phyloP scores from a whole-genome alignment of 1,140 invertebrate genomes.

The Hycleus phaleratus region DNA sequence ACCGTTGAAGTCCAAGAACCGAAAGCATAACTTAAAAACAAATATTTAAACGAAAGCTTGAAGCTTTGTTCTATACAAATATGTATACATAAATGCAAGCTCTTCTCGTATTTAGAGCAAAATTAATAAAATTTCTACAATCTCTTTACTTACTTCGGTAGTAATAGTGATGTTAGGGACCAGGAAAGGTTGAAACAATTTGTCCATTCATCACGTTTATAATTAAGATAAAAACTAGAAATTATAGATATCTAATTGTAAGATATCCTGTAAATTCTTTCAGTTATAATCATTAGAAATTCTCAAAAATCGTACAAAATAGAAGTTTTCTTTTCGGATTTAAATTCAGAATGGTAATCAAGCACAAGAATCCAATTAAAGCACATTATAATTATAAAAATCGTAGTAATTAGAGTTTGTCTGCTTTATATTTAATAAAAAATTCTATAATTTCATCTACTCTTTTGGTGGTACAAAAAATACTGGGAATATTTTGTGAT shows the following conservation, averaged over 20 bases:
- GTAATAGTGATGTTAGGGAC: conserved; percentile 38
- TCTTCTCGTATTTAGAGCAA: too few species aligned
- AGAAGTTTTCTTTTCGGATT: too few species aligned
- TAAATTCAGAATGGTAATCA: background rate
- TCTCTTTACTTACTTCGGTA: conserved; percentile 28
- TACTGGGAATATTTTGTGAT: conserved; percentile 42
- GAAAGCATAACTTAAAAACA: conserved; percentile 16
- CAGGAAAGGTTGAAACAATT: conserved; percentile 31
- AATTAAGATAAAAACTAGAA: too few species aligned
- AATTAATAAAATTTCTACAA: conserved; percentile 10
- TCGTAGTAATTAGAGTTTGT: conserved; percentile 15
- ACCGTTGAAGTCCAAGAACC: conserved; percentile 48
- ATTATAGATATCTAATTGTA: conserved; percentile 12
- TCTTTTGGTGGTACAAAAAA: conserved; percentile 40
- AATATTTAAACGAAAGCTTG: too few species aligned
- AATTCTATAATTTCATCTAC: conserved; percentile 21
- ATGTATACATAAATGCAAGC: too few species aligned
- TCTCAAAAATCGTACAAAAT: conserved; percentile 14
- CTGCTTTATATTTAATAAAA: conserved; percentile 24
- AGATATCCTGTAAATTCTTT: conserved; percentile 19
- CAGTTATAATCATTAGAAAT: conserved; percentile 8
- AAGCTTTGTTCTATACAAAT: too few species aligned
- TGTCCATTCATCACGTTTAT: conserved; percentile 35
- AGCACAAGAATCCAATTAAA: background rate
- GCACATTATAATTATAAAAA: too few species aligned